Conservation (phyloP, 2,888 invertebrate species). For the Eupithecia tripunctaria region DNA sequence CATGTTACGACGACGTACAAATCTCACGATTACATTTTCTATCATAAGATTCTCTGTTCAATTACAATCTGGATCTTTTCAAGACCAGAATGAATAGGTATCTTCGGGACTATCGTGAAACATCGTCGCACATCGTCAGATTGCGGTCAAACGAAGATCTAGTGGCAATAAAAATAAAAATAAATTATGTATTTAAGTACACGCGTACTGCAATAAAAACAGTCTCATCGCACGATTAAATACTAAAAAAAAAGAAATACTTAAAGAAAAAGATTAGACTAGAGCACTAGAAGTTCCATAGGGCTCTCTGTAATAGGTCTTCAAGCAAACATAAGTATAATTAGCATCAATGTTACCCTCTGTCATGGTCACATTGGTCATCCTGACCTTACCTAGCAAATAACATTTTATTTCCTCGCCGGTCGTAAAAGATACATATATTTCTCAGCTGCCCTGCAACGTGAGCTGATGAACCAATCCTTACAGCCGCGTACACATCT, state of each 20-base stretch:
- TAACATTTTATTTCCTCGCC: conserved; percentile 5
- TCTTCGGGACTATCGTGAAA: too few species aligned
- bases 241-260: neutral
- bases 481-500: too few species aligned
- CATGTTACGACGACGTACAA: neutral
- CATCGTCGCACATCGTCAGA: too few species aligned
- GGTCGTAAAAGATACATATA: conserved; percentile 21
- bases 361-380: neutral
- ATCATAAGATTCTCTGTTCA: too few species aligned
- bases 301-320: neutral
- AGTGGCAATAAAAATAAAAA: too few species aligned
- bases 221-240: neutral
- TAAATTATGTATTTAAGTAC: too few species aligned
- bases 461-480: conserved; percentile 8
- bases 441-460: neutral
- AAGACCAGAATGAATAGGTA: too few species aligned
- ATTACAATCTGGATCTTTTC: too few species aligned
- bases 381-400: conserved; percentile 8
- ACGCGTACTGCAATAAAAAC: too few species aligned
- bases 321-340: neutral
- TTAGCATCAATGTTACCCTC: neutral
- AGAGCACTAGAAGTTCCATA: neutral
- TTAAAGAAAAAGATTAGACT: too few species aligned
- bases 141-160: too few species aligned
- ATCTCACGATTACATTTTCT: too few species aligned